phyloP scores from a whole-genome alignment of 2,888 invertebrate genomes.

The Tenthredo distinguenda region DNA sequence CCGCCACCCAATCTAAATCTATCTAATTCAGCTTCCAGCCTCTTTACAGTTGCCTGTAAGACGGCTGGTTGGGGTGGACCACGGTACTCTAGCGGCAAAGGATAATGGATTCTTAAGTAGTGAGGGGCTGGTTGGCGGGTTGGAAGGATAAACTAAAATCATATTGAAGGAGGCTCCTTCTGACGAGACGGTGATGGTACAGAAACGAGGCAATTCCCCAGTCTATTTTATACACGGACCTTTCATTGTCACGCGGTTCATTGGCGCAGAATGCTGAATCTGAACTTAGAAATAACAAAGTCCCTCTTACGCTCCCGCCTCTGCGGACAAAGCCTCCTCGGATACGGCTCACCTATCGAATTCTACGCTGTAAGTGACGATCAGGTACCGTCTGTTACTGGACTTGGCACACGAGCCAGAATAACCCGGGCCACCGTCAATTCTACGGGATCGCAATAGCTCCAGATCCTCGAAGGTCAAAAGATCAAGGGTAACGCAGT shows the following conservation, averaged over 20 bases:
- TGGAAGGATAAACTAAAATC: slow-evolving; percentile 58
- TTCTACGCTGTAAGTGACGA: slow-evolving; percentile 80
- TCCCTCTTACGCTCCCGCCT: background rate
- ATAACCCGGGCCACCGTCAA: slow-evolving; percentile 67
- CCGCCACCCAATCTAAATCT: slow-evolving; percentile 69
- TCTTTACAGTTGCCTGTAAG: slow-evolving; percentile 79
- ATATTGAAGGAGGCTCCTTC: slow-evolving; percentile 31
- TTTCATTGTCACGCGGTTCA: background rate
- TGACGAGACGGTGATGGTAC: background rate
- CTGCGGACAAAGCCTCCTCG: background rate
- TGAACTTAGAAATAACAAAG: background rate
- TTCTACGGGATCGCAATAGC: slow-evolving; percentile 76
- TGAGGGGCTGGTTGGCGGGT: background rate
- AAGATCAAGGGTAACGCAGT: slow-evolving; percentile 79
- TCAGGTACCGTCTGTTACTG: slow-evolving; percentile 79
- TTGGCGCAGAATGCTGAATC: background rate
- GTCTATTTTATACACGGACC: background rate
- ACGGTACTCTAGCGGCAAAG: slow-evolving; percentile 80
- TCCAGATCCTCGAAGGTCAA: slow-evolving; percentile 80
- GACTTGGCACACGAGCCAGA: slow-evolving; percentile 63
- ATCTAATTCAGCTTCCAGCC: slow-evolving; percentile 78
- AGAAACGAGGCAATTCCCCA: background rate
- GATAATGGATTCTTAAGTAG: slow-evolving; percentile 79
- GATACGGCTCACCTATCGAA: slow-evolving; percentile 78
- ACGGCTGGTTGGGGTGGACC: slow-evolving; percentile 79